Base-by-base conservation (phyloP, 2,113 vertebrate genomes). In the Paracanthobrama guichenoti region DNA sequence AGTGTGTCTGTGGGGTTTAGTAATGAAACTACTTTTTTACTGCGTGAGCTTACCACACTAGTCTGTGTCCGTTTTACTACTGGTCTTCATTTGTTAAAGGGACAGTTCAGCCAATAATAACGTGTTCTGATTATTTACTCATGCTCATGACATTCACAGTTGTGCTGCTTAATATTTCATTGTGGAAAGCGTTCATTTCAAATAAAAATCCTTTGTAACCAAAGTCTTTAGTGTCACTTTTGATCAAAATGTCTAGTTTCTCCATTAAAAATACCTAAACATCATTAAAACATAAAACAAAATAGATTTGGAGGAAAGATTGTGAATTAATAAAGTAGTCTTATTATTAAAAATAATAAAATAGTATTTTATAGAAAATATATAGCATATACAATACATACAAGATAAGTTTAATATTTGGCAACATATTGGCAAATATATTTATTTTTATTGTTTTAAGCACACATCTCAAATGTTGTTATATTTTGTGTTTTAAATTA, bases 1-100 rank as follows among this genome's bases (percentile, higher is more conserved):
- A 76, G 28, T 26, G 79, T 57, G 66, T 64, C 48, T 75, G 67
- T 55, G 48, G 24, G 74, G 2, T 16, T 64, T 28, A n/a, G 60
- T 26, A 55, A 67, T 69, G 39, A 75, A n/a, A 79, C 64, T 46
- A 3, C 69, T 48, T 20, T 57, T 6, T 7, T 5, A 39, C 28
- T 42, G 55, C n/a, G 31, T 39, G 12, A 78, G 44, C 7, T n/a
- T 78, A 42, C 16, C 8, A 26, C 35, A 44, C 22, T 18, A 39
- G 39, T 39, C 7, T 4, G 12, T 78, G 35, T 10, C 13, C 1
- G 16, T 26, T 78, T 78, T 78, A 39, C 42, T 59, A 59, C 53
- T 39, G 31, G 6, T 8, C 28, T 42, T 59, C 12, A 35, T 39
- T 55, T 35, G 50, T 76, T 18, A 69, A 22, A 67, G 16, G 14